These are phyloP conservation scores for Mirza zaza DNA, from an alignment of 2,113 vertebrate genomes.

Conservation along the genomic window DNA sequence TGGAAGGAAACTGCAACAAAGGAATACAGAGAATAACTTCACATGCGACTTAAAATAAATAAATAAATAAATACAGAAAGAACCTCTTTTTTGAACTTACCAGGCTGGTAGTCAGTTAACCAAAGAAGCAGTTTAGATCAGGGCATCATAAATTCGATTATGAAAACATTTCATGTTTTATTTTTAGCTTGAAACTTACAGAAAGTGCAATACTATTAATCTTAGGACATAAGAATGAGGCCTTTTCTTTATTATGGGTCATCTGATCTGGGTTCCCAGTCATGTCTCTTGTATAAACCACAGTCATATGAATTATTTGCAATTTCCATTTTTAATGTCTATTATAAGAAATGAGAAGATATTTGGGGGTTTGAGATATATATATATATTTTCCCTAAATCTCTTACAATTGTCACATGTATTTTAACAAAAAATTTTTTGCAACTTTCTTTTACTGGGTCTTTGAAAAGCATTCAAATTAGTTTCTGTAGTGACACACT, in stretches of 20 bases:
- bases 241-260: not conserved
- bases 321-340: not conserved
- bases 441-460: not conserved
- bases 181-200: not conserved
- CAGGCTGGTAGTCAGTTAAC: not conserved
- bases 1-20: not conserved
- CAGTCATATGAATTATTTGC: not conserved
- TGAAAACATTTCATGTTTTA: not conserved
- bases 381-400: not conserved
- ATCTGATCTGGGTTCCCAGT: not conserved
- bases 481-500: slow-evolving; percentile 26
- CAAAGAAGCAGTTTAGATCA: not conserved
- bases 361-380: not conserved
- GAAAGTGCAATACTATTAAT: not conserved
- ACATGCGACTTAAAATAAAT: not conserved
- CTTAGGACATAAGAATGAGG: not conserved
- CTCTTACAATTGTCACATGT: not conserved
- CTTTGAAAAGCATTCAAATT: slow-evolving; percentile 22
- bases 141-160: not conserved
- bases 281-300: not conserved
- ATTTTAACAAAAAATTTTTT: not conserved
- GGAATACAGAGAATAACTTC: not conserved
- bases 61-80: too few species aligned
- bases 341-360: not conserved
- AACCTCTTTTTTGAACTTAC: not conserved